Percentiles rank a stretch among this genome's conserved stretches.
Evolutionary conservation across 2,797 vertebrate species (phyloP).

Genomic region (Schizopygopsis malacanthus): DNA sequence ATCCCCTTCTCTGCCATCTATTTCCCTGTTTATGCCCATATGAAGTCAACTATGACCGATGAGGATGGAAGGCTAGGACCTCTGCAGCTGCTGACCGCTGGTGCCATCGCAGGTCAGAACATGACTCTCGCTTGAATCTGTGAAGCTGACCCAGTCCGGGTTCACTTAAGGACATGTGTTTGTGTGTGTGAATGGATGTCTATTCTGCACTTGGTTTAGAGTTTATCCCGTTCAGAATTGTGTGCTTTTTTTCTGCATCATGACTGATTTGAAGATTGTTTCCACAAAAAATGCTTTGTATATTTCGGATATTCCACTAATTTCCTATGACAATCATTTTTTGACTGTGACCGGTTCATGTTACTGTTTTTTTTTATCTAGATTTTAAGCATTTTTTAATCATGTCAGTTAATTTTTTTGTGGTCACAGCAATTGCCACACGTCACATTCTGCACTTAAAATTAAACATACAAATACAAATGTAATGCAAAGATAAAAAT

Average conservation of each 20-base stretch:
- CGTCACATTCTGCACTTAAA: too few relatives aligned
- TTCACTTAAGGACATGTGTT: neutral
- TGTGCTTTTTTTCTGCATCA: neutral
- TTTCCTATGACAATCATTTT: neutral
- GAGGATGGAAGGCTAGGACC: constrained; percentile 89
- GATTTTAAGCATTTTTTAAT: neutral
- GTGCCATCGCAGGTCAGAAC: constrained; percentile 92
- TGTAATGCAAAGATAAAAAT: too few relatives aligned
- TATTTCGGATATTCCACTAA: neutral
- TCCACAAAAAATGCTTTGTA: neutral
- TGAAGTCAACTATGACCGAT: constrained; percentile 86
- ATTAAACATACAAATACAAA: too few relatives aligned
- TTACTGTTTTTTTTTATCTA: neutral
- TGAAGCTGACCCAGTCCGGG: neutral
- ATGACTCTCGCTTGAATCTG: neutral
- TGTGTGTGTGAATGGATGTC: neutral
- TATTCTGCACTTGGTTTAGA: neutral
- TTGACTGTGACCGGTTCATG: neutral
- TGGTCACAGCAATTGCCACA: neutral
- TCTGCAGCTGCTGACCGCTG: constrained; percentile 92
- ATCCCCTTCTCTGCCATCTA: constrained; percentile 99
- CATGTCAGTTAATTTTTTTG: neutral
- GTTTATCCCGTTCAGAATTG: neutral
- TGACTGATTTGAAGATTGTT: neutral
- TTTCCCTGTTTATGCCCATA: constrained; percentile 96